Percentiles rank a stretch among this genome's conserved stretches.
Conservation (phyloP, 2,797 vertebrate genomes). For the Halcyon chelicuti region DNA sequence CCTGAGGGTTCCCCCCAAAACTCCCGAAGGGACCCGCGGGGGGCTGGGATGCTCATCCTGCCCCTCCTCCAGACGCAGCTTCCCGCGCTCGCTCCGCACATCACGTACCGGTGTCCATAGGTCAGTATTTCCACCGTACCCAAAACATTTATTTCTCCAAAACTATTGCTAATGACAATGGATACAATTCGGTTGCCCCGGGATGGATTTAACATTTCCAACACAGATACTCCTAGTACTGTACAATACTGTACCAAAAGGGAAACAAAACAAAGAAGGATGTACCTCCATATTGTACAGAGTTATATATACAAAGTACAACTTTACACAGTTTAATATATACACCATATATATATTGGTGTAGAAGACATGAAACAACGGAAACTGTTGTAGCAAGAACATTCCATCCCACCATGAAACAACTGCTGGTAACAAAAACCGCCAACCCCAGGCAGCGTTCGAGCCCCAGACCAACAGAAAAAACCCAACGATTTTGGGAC, state of each 20-base stretch:
- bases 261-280: constrained; percentile 44
- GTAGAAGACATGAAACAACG: constrained; percentile 74
- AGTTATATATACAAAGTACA: constrained; percentile 95
- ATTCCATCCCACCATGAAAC: constrained; percentile 54
- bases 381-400: constrained; percentile 64
- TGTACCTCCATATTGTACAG: constrained; percentile 96
- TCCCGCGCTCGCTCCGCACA: neutral
- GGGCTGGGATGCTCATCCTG: accelerated
- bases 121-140: constrained; percentile 71
- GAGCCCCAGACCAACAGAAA: neutral
- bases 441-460: neutral
- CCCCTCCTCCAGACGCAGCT: accelerated
- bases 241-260: constrained; percentile 76
- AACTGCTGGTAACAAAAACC: neutral
- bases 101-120: neutral
- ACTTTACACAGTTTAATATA: constrained; percentile 90
- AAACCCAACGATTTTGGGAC: neutral
- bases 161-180: constrained; percentile 77
- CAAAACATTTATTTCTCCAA: constrained; percentile 78
- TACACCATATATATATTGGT: constrained; percentile 75
- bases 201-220: constrained; percentile 68
- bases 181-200: constrained; percentile 67
- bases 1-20: neutral
- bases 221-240: constrained; percentile 72
- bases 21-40: accelerated